Evolutionary conservation across 2,888 invertebrate species (phyloP).

Genomic region (Erynnis tages): DNA sequence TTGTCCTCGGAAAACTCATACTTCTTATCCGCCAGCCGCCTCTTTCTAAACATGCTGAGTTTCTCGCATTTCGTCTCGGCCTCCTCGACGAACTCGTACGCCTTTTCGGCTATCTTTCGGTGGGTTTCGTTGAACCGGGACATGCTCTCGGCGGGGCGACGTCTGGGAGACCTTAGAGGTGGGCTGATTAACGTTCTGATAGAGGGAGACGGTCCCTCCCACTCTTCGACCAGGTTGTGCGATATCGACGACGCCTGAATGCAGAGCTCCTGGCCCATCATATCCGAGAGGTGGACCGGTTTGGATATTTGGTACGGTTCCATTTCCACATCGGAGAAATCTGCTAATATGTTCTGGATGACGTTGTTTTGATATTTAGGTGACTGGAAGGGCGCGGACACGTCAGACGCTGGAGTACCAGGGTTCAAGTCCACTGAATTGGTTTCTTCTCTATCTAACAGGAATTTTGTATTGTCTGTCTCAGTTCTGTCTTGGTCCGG

Average conservation of each 20-base stretch:
- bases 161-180: slow-evolving; percentile 68
- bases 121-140: slow-evolving; percentile 77
- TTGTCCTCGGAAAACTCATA: slow-evolving; percentile 94
- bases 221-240: slow-evolving; percentile 74
- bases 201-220: slow-evolving; percentile 76
- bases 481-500: slow-evolving; percentile 58
- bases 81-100: slow-evolving; percentile 93
- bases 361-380: slow-evolving; percentile 79
- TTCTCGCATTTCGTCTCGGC: slow-evolving; percentile 91
- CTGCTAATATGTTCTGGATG: slow-evolving; percentile 83
- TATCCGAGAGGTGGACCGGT: slow-evolving; percentile 69
- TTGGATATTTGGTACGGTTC: slow-evolving; percentile 72
- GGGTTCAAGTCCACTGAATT: slow-evolving; percentile 63
- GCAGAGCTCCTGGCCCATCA: slow-evolving; percentile 73
- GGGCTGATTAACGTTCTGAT: slow-evolving; percentile 75
- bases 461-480: slow-evolving; percentile 57
- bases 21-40: slow-evolving; percentile 93
- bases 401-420: slow-evolving; percentile 62
- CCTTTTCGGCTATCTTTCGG: slow-evolving; percentile 84
- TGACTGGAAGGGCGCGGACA: slow-evolving; percentile 72
- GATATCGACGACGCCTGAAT: slow-evolving; percentile 73
- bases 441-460: slow-evolving; percentile 60
- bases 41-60: slow-evolving; percentile 91
- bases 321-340: slow-evolving; percentile 83
- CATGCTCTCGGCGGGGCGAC: slow-evolving; percentile 76